A percentile compares a stretch with the other conserved stretches of the same genome.
Evolutionary conservation across 2,113 vertebrate genomes (phyloP).

Genomic region (Pseudopipra pipra): DNA sequence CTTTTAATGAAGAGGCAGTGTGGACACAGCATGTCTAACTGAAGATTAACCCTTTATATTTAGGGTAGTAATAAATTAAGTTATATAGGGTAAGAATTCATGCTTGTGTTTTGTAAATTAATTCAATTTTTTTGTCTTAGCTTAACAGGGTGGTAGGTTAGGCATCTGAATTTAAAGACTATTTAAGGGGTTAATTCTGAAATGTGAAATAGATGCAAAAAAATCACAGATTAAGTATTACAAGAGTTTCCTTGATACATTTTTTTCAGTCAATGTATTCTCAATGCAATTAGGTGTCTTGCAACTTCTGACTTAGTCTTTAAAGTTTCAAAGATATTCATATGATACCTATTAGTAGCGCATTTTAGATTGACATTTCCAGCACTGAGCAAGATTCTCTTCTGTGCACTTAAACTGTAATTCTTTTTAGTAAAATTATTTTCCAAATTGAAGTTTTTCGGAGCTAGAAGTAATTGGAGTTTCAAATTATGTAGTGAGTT

Average conservation of each 20-base stretch:
- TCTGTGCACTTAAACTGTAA: neutral
- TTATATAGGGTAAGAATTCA: constrained; percentile 50
- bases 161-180: constrained; percentile 56
- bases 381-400: neutral
- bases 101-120: constrained; percentile 47
- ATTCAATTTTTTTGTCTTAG: constrained; percentile 29
- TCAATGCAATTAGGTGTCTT: constrained; percentile 59
- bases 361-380: neutral
- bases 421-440: neutral
- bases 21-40: constrained; percentile 79
- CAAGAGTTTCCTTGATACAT: constrained; percentile 25
- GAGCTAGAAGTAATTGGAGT: neutral
- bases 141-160: constrained; percentile 45
- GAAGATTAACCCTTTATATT: constrained; percentile 81
- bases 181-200: constrained; percentile 80
- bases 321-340: constrained; percentile 21
- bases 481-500: neutral
- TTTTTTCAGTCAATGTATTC: constrained; percentile 30
- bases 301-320: constrained; percentile 52
- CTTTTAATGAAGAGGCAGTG: constrained; percentile 75
- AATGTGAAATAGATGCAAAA: constrained; percentile 77
- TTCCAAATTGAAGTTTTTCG: constrained; percentile 27
- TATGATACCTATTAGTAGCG: neutral
- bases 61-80: constrained; percentile 35
- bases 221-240: constrained; percentile 74